phyloP scores from a whole-genome alignment of 1,140 invertebrate species.

The Apis cerana region DNA sequence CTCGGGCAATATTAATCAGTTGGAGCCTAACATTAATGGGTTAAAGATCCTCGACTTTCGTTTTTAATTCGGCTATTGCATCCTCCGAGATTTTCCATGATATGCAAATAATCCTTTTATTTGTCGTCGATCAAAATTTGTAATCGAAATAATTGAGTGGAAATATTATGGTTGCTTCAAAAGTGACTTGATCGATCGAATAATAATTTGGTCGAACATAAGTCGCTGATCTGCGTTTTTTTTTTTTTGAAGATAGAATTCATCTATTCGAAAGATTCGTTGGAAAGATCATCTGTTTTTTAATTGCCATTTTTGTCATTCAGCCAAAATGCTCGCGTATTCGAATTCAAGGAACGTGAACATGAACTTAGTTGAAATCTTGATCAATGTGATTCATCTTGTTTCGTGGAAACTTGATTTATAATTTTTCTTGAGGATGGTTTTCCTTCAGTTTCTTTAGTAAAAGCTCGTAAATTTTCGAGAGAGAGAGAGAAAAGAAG shows the following conservation, averaged over 20 bases:
- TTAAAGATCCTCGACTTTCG: neutral
- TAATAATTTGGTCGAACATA: too few relatives aligned
- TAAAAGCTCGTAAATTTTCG: neutral
- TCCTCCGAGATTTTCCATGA: too few relatives aligned
- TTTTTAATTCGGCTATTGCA: neutral
- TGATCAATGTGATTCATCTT: slow-evolving; percentile 14
- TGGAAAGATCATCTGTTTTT: neutral
- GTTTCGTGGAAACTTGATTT: slow-evolving; percentile 1
- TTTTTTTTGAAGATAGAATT: neutral
- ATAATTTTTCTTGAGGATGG: neutral
- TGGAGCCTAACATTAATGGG: neutral
- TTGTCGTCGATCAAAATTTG: too few relatives aligned
- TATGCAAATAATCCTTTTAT: too few relatives aligned
- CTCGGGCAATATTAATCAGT: slow-evolving; percentile 1
- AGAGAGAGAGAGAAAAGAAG: neutral
- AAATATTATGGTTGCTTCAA: too few relatives aligned
- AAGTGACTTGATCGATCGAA: too few relatives aligned
- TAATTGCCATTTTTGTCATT: neutral
- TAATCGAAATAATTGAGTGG: too few relatives aligned
- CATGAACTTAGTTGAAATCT: slow-evolving; percentile 1
- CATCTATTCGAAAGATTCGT: neutral
- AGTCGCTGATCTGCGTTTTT: too few relatives aligned
- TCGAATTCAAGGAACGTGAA: slow-evolving; percentile 14
- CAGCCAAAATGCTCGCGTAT: neutral
- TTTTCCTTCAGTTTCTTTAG: too few relatives aligned